Percentiles rank a stretch among this genome's conserved stretches.
Conservation (phyloP, 2,888 invertebrate species). For the Lutraria lutraria region DNA sequence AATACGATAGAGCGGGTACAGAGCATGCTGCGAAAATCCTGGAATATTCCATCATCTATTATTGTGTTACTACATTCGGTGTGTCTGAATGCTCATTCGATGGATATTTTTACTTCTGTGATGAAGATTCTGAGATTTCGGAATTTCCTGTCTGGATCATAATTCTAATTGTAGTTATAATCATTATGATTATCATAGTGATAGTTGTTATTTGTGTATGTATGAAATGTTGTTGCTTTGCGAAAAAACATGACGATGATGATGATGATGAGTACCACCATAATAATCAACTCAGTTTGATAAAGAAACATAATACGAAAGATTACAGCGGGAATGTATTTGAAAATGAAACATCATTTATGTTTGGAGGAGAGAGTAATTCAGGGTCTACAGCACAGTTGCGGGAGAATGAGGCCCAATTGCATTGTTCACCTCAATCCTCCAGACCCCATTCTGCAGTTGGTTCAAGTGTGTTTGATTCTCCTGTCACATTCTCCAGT, state of each 20-base stretch:
- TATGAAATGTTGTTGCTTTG: not conserved
- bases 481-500: slow-evolving; percentile 24
- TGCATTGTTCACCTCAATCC: not conserved
- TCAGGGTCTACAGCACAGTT: not conserved
- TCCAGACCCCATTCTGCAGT: slow-evolving; percentile 29
- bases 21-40: slow-evolving; percentile 59
- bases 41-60: slow-evolving; percentile 68
- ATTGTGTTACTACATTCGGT: slow-evolving; percentile 71
- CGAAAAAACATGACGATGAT: not conserved
- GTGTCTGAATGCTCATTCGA: slow-evolving; percentile 71
- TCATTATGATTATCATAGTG: slow-evolving; percentile 40
- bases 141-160: slow-evolving; percentile 52
- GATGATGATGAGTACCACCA: not conserved
- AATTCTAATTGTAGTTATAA: slow-evolving; percentile 29
- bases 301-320: not conserved
- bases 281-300: not conserved
- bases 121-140: not conserved
- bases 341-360: slow-evolving; percentile 15
- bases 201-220: slow-evolving; percentile 5
- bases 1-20: slow-evolving; percentile 59
- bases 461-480: slow-evolving; percentile 38
- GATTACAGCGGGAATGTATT: not conserved
- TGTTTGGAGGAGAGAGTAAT: not conserved
- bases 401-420: not conserved
- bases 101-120: slow-evolving; percentile 75